Evolutionary conservation across 1,140 invertebrate species (phyloP).

Genomic region (Drosophila prosaltans): DNA sequence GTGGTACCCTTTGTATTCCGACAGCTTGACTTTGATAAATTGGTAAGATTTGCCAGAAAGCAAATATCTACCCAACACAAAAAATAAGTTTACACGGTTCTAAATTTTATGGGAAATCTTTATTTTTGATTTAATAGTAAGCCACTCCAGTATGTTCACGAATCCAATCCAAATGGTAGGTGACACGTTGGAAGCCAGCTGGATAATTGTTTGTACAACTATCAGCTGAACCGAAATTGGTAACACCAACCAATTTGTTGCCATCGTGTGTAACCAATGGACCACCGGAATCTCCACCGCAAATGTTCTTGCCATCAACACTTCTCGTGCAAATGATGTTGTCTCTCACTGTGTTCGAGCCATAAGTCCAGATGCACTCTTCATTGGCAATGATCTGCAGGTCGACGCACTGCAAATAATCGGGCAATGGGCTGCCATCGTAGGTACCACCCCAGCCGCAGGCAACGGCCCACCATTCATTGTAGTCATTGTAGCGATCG

Average conservation of each 20-base stretch:
- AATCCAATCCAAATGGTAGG: conserved; percentile 84
- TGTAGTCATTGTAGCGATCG: conserved; percentile 37
- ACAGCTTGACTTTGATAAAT: no score
- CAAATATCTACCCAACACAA: background rate
- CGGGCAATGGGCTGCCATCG: conserved; percentile 23
- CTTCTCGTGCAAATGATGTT: conserved; percentile 1
- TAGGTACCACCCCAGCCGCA: conserved; percentile 49
- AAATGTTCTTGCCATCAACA: background rate
- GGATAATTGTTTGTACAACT: conserved; percentile 77
- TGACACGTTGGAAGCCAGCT: conserved; percentile 84
- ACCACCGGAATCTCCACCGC: background rate
- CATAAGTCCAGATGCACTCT: background rate
- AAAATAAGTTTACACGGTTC: background rate
- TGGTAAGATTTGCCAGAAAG: no score
- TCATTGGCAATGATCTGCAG: background rate
- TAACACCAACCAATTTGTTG: conserved; percentile 35
- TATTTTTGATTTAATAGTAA: conserved; percentile 24
- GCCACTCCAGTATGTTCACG: conserved; percentile 47
- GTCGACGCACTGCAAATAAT: background rate
- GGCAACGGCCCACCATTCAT: conserved; percentile 35
- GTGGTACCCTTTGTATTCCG: no score
- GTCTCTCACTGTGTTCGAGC: background rate
- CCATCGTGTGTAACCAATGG: conserved; percentile 16
- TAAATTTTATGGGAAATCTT: background rate
- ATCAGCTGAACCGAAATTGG: conserved; percentile 5